Base-by-base conservation (phyloP, 2,888 invertebrate genomes). In the Lasioglossum figueresi region DNA sequence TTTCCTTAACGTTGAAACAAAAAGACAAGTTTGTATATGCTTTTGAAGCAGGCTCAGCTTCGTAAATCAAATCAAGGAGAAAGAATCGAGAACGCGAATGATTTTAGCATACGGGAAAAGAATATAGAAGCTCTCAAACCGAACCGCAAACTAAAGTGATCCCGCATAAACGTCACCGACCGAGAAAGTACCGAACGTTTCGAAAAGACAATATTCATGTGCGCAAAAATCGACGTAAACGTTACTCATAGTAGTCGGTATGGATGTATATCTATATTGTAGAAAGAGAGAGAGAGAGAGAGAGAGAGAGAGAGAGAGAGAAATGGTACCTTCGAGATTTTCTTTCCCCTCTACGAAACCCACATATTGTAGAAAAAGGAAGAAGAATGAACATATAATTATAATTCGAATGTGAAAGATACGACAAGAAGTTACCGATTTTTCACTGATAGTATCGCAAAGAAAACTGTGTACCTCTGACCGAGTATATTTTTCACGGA, bases 161-260 rank as follows among this genome's bases (percentile, higher is more conserved):
- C 56, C 34, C 56, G 34, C 31, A 63, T 45, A 27, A 79, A 48
- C 27, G 68, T 56, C 66, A 85, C 79, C 78, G 73, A 76, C 19
- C 43, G 68, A 73, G 73, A 82, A 85, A 77, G 82, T 82, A 85
- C 63, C 19, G 72, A 79, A 56, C 70, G 74, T 71, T 52, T 83
- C 79, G 27, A 79, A 59, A 76, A 56, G 79, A 76, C 78, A 76
- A 72, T 86, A 87, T 83, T 70, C 56, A 76, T 76, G 71, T 86
- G 72, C 76, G 70, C 71, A 72, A 70, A 43, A 56, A 82, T 76
- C 75, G 71, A 66, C 72, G 31, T 77, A 78, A 75, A 80, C 19
- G 16, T 52, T 70, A 78, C 52, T 77, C 72, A 52, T 77, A 83
- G 86, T 72, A 80, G 66, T 12, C 80, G 75, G 71, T 70, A 77